Conservation (phyloP, 2,888 invertebrate species). For the Eretmocerus hayati region DNA sequence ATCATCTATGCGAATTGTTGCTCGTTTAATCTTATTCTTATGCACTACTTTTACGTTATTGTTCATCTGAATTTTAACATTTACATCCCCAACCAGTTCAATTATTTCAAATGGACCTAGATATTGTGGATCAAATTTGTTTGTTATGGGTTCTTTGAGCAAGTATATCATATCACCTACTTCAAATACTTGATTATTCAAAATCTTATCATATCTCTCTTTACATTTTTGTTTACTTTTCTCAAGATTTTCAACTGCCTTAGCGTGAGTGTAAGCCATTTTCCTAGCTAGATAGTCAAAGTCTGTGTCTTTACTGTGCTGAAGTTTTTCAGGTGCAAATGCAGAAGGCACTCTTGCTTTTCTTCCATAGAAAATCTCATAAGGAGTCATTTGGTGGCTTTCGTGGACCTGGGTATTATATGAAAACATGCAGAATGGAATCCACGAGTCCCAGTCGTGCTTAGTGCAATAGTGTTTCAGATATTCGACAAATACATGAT, state of each 20-base stretch:
- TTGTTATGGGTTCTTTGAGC: not conserved
- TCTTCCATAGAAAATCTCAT: too few relatives aligned
- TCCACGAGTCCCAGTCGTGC: conserved; percentile 1
- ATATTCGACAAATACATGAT: conserved; percentile 8
- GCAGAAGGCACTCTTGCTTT: too few relatives aligned
- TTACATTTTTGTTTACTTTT: not conserved
- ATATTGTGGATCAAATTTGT: not conserved
- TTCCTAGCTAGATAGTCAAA: too few relatives aligned
- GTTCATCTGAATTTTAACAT: not conserved
- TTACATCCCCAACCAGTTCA: not conserved
- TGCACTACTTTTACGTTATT: too few relatives aligned
- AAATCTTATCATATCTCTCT: not conserved
- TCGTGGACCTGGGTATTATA: not conserved
- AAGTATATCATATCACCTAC: not conserved
- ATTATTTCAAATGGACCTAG: not conserved
- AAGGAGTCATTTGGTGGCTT: too few relatives aligned
- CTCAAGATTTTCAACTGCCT: not conserved
- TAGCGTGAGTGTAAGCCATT: too few relatives aligned
- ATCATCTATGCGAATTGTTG: too few relatives aligned
- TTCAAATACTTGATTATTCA: not conserved
- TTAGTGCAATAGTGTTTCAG: not conserved
- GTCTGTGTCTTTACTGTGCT: too few relatives aligned
- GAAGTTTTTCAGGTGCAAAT: too few relatives aligned
- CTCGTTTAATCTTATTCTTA: too few relatives aligned
- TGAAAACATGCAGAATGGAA: not conserved